A percentile compares a stretch with the other conserved stretches of the same genome.
Conservation (phyloP, 1,140 invertebrate genomes). For the Elymnias hypermnestra region DNA sequence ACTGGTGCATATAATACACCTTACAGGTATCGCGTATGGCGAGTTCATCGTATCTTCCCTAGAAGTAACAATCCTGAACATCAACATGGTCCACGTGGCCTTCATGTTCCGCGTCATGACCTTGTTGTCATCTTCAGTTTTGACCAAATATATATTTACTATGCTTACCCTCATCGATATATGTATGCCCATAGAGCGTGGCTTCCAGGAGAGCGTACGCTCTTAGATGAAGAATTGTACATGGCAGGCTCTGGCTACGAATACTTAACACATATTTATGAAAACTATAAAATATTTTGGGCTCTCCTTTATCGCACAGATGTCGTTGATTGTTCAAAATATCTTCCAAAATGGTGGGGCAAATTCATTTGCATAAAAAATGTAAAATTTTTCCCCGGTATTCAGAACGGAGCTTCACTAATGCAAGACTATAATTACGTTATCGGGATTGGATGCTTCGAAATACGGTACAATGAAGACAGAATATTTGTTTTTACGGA, state of each 20-base stretch:
- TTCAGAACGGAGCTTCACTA: constrained; percentile 34
- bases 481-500: constrained; percentile 47
- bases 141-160: constrained; percentile 44
- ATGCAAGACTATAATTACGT: constrained; percentile 16
- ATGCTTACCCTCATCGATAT: constrained; percentile 1
- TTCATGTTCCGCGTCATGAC: constrained; percentile 38
- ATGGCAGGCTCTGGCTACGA: constrained; percentile 36
- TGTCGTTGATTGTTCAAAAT: constrained; percentile 43
- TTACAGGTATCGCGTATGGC: constrained; percentile 45
- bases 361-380: constrained; percentile 54
- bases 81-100: constrained; percentile 32
- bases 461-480: constrained; percentile 50
- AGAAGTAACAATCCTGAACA: constrained; percentile 45
- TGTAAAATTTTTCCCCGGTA: constrained; percentile 8
- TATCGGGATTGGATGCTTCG: constrained; percentile 40
- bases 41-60: constrained; percentile 35
- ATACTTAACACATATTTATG: constrained; percentile 31
- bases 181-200: constrained; percentile 24
- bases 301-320: background rate
- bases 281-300: constrained; percentile 45
- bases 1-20: constrained; percentile 28
- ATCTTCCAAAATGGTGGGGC: constrained; percentile 52
- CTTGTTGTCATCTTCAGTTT: constrained; percentile 32
- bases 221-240: constrained; percentile 6
- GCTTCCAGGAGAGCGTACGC: constrained; percentile 12